These are phyloP conservation scores for Myotis myotis DNA, from an alignment of 2,797 vertebrate genomes.

Conservation along the genomic window DNA sequence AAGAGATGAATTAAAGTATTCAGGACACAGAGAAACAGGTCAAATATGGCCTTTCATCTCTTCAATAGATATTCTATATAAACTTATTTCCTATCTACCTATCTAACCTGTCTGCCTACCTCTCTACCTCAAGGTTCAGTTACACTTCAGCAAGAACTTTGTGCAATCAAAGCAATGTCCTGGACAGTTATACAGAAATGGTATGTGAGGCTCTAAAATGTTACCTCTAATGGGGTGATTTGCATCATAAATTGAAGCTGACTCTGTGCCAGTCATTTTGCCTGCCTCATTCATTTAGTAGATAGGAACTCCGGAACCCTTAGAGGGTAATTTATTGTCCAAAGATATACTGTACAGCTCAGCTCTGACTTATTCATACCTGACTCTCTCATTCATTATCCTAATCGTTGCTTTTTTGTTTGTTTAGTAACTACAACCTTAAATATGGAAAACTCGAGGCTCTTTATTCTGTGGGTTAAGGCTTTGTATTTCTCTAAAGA, in stretches of 20 bases:
- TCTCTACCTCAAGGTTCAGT: not conserved
- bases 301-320: not conserved
- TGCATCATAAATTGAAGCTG: not conserved
- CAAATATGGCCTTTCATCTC: slow-evolving; percentile 3
- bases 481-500: slow-evolving; percentile 21
- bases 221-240: not conserved
- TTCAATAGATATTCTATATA: not conserved
- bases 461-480: slow-evolving; percentile 1
- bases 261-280: not conserved
- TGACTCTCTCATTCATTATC: not conserved
- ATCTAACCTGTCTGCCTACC: not conserved
- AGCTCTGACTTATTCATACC: not conserved
- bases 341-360: not conserved
- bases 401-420: slow-evolving; percentile 6
- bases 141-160: slow-evolving; percentile 9
- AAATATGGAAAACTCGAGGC: slow-evolving; percentile 1
- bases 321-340: slow-evolving; percentile 20
- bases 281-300: not conserved
- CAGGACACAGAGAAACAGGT: not conserved
- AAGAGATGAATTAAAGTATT: slow-evolving; percentile 33
- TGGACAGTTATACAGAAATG: not conserved
- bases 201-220: not conserved
- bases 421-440: slow-evolving; percentile 19
- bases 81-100: not conserved
- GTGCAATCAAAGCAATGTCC: not conserved